These are phyloP conservation scores for Podiceps cristatus DNA, from an alignment of 2,113 vertebrate species.

Conservation along the genomic window DNA sequence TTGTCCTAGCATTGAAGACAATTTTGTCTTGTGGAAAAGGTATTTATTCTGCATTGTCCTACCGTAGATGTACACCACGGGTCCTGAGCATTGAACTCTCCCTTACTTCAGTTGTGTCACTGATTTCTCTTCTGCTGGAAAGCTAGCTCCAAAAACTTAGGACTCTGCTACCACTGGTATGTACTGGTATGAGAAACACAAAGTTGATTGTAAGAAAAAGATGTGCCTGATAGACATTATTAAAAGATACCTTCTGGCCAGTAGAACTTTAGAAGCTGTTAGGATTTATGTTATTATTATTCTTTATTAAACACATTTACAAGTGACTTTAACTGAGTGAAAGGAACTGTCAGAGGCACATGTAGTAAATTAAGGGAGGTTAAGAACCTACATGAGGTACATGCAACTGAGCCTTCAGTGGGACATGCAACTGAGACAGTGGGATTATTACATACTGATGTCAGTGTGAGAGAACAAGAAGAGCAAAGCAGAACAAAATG, in stretches of 20 bases:
- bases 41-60: accelerated
- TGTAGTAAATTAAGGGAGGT: neutral
- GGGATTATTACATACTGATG: neutral
- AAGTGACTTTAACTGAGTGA: neutral
- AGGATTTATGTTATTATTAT: neutral
- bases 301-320: neutral
- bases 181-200: neutral
- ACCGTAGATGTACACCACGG: accelerated
- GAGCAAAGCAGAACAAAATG: neutral
- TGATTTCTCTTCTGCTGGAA: neutral
- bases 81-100: neutral
- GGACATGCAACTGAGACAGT: no score
- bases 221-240: neutral
- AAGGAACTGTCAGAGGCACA: neutral
- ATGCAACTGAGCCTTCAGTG: no score
- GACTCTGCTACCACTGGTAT: accelerated
- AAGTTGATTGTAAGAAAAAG: neutral
- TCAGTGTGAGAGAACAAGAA: neutral
- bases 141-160: neutral
- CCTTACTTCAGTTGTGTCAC: neutral
- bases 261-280: neutral
- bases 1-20: neutral
- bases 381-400: neutral
- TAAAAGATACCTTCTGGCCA: neutral
- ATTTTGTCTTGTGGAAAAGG: neutral